A percentile compares a stretch with the other conserved stretches of the same genome.
These are phyloP conservation scores for Hirundichthys speculiger DNA, from an alignment of 2,113 vertebrate species.

Conservation along the genomic window DNA sequence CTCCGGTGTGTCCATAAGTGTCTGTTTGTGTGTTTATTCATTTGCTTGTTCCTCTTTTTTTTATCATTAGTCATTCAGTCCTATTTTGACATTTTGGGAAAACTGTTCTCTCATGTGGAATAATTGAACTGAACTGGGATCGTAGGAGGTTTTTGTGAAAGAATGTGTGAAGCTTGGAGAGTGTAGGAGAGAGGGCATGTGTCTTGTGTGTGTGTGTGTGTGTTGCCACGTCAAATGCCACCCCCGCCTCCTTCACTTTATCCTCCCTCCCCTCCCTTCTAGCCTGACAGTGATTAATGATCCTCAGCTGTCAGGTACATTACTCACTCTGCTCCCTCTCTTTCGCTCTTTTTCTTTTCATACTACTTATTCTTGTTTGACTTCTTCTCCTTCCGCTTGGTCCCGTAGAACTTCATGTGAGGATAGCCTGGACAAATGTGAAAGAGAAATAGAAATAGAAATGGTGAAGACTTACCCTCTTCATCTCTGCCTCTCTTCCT, in stretches of 20 bases:
- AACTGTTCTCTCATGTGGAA: conserved; percentile 34
- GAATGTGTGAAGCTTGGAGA: conserved; percentile 35
- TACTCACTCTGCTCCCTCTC: conserved; percentile 56
- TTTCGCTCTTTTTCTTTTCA: conserved; percentile 3
- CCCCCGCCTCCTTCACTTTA: conserved; percentile 31
- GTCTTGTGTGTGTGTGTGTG: conserved; percentile 33
- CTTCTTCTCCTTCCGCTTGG: background rate
- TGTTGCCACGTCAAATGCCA: conserved; percentile 52
- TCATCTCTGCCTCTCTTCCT: conserved; percentile 4
- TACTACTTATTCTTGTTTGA: conserved; percentile 11
- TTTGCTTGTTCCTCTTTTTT: conserved; percentile 28
- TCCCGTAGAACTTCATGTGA: conserved; percentile 5
- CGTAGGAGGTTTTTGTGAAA: conserved; percentile 42
- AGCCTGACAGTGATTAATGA: conserved; percentile 82
- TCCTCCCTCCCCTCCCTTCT: conserved; percentile 61
- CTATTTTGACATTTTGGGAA: conserved; percentile 29
- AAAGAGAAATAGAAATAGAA: conserved; percentile 39
- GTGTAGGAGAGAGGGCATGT: conserved; percentile 17
- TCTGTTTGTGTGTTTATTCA: conserved; percentile 24
- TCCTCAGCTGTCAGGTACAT: conserved; percentile 80
- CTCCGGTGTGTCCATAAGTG: conserved; percentile 16
- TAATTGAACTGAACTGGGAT: conserved; percentile 48
- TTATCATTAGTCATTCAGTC: conserved; percentile 20
- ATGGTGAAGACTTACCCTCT: conserved; percentile 1
- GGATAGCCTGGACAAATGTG: background rate